Base-by-base conservation (phyloP, 2,113 vertebrate genomes). In the Tichodroma muraria region DNA sequence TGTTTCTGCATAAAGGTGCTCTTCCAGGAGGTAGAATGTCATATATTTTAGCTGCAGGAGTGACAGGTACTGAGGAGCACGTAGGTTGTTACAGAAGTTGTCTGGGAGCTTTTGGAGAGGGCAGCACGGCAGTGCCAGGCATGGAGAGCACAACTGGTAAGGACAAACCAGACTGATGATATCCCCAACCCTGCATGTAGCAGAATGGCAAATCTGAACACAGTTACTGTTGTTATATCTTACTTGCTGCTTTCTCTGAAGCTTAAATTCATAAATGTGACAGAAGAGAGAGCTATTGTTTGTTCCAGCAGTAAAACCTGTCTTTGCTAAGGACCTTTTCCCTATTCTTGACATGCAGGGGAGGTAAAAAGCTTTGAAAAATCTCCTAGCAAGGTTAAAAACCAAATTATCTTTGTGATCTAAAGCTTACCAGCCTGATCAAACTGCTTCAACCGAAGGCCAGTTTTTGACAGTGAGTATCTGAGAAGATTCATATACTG, bases 301-400 rank as follows among this genome's bases (percentile, higher is more conserved):
- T 82, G 70, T 57, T 93, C 61, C 27, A 90, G 78, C 8, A 17
- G 60, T 96, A 94, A 95, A 93, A 85, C 44, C 27, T 73, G 80
- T 56, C 76, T 91, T 94, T 76, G 64, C 90, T 82, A 45, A 73
- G 90, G 87, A 88, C 88, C 54, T 93, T 68, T 93, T 63, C 77
- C 57, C 21, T 94, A 45, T 38, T 75, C 42, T 65, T 94, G 85
- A 90, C 69, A 53, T 61, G n/a, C 30, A 95, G 53, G 44, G 47
- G 52, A 96, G 42, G 30, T 81, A 90, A 91, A 95, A 83, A 53
- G 19, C 54, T 94, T 94, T 95, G 69, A 95, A 96, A 96, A 97
- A 94, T 94, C 66, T 82, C 71, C 59, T 64, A 44, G 33, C 68
- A 91, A 72, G 45, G 87, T 68, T 80, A 84, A 90, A 95, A 90